Conservation (phyloP, 2,797 vertebrate species). For the Helarctos malayanus region DNA sequence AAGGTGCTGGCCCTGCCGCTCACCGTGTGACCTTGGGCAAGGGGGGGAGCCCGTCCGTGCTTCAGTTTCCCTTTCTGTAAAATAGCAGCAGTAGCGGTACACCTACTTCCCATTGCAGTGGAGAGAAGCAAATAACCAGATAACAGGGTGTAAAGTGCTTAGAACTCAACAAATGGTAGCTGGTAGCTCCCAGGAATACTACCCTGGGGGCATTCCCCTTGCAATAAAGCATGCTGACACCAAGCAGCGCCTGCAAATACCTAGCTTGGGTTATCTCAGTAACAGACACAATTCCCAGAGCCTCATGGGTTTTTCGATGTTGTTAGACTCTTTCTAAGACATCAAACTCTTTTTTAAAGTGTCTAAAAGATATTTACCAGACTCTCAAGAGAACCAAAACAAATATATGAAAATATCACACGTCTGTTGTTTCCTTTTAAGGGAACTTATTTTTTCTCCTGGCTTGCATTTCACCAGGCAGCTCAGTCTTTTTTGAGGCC, state of each 20-base stretch:
- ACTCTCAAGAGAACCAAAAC: background rate
- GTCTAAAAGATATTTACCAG: background rate
- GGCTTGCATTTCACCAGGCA: background rate
- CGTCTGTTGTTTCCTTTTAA: background rate
- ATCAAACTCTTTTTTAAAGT: background rate
- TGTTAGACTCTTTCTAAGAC: background rate
- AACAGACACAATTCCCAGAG: background rate
- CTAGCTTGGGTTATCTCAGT: background rate
- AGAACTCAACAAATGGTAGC: background rate
- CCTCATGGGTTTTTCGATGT: background rate
- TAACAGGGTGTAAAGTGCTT: background rate
- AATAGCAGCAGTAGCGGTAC: background rate
- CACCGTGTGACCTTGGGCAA: background rate
- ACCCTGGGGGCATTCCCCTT: background rate
- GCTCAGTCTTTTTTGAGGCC: background rate
- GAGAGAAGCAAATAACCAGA: background rate
- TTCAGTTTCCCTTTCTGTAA: slow-evolving; percentile 1
- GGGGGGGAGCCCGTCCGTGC: background rate
- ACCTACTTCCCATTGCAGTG: background rate
- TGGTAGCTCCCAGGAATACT: background rate
- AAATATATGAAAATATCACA: background rate
- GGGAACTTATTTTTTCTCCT: background rate
- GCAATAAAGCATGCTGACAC: background rate
- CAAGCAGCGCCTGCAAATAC: accelerated
- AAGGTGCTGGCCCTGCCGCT: background rate